Evolutionary conservation across 2,888 invertebrate genomes (phyloP).

Genomic region (Parnassius mnemosyne): DNA sequence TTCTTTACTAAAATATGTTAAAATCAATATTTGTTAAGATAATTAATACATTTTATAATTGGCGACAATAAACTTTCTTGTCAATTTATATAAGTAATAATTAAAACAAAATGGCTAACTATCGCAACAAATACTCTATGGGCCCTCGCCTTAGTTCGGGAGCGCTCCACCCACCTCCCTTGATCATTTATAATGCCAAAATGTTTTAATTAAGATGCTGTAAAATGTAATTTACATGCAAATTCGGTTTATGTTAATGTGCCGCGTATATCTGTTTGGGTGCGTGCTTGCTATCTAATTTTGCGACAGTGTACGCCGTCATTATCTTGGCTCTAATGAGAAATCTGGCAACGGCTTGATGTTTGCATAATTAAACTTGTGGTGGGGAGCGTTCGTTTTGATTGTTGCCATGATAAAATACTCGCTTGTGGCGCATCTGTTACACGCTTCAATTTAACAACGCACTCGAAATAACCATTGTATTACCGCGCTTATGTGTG

Average conservation of each 20-base stretch:
- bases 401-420: conserved; percentile 76
- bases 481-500: background rate
- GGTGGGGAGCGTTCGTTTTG: conserved; percentile 71
- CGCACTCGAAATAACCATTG: conserved; percentile 16
- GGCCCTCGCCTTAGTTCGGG: conserved; percentile 60
- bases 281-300: conserved; percentile 80
- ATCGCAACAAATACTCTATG: conserved; percentile 59
- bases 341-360: conserved; percentile 80
- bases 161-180: conserved; percentile 61
- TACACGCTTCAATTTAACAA: conserved; percentile 29
- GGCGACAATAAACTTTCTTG: too few species aligned
- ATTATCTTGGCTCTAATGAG: conserved; percentile 81
- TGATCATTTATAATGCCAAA: conserved; percentile 82
- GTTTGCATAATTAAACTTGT: conserved; percentile 80
- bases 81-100: background rate
- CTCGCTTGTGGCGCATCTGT: conserved; percentile 58
- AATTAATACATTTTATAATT: too few species aligned
- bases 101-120: conserved; percentile 49
- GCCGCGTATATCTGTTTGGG: conserved; percentile 80
- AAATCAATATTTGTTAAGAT: too few species aligned
- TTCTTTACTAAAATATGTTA: too few species aligned
- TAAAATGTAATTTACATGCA: conserved; percentile 82
- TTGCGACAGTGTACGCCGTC: conserved; percentile 80
- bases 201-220: conserved; percentile 82
- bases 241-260: conserved; percentile 82